Conservation (phyloP, 2,113 vertebrate species). For the Alosa alosa region DNA sequence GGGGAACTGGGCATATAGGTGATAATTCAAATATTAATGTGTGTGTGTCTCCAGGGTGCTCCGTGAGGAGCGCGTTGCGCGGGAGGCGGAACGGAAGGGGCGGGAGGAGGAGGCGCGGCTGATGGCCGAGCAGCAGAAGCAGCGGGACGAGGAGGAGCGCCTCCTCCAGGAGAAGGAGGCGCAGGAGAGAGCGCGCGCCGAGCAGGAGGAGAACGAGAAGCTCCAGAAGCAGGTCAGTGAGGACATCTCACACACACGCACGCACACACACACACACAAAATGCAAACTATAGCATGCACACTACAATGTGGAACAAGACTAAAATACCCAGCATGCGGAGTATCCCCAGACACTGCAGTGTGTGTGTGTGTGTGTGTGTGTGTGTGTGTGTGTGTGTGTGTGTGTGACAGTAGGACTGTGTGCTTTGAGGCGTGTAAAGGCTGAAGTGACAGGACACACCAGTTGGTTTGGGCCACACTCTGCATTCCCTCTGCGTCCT, state of each 20-base stretch:
- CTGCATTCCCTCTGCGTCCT: no score
- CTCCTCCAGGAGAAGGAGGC: conserved; percentile 71
- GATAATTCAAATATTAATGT: no score
- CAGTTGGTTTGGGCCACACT: no score
- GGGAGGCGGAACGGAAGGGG: conserved; percentile 72
- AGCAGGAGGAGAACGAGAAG: conserved; percentile 83
- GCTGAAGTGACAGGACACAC: no score
- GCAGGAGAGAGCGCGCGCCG: conserved; percentile 71
- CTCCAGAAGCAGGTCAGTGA: conserved; percentile 83
- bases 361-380: no score
- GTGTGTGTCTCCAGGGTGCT: conserved; percentile 62
- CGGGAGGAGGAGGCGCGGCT: conserved; percentile 75
- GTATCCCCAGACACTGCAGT: no score
- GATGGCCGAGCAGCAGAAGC: conserved; percentile 72
- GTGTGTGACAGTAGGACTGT: no score
- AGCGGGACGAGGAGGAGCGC: conserved; percentile 68
- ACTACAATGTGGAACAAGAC: background rate
- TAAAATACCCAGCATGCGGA: no score
- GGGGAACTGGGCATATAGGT: no score
- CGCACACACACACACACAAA: background rate
- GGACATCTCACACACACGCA: background rate
- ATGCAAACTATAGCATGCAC: background rate
- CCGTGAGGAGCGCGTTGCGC: conserved; percentile 76
- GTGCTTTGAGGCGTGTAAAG: background rate
- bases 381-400: no score